Base-by-base conservation (phyloP, 1,140 invertebrate species). In the Scaptomyza graminum region DNA sequence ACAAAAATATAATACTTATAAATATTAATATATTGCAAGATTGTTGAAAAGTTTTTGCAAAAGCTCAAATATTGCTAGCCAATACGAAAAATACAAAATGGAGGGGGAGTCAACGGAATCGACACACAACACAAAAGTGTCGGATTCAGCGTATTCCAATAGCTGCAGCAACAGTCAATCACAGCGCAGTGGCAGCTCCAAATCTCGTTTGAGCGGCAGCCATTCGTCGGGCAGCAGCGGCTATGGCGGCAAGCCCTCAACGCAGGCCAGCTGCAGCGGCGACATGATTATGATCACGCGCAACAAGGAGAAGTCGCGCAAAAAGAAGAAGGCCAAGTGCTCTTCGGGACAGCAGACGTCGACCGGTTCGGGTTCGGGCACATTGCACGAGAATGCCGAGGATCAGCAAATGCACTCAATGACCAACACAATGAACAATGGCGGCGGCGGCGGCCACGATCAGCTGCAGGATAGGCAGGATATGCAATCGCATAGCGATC, bases 181-280 rank as follows among this genome's bases (percentile, higher is more conserved):
- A 1, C 94, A 95, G 77, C 92, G 94, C 73, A 96, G 95, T 90
- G 95, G 94, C 47, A 96, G 95, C 89, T 96, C 95, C 8, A 95
- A 95, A 82, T 96, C 95, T 12, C 94, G 94, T 3, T 94, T 95
- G 72, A 96, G 95, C 73, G 94, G 94, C 13, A 96, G 95, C 81
- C 94, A 95, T 79, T 96, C 95, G 0, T 95, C 95, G 69, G 94
- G 95, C 57, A 96, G 95, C 91, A 96, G 95, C 89, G 95, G 95
- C 22, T 96, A 96, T 93, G 94, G 95, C 44, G 95, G 94, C 5
- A 93, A 93, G 78, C 93, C 93, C 60, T 93, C 93, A 3, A 93
- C 93, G 54, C 92, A 93, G 78, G 91, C 88, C 60, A 93, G 92
- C 60, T 93, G 92, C 88, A 78, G 90, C 65, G 92, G 91, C 84